Evolutionary conservation across 2,888 invertebrate genomes (phyloP).

Genomic region (Criorhina ranunculi): DNA sequence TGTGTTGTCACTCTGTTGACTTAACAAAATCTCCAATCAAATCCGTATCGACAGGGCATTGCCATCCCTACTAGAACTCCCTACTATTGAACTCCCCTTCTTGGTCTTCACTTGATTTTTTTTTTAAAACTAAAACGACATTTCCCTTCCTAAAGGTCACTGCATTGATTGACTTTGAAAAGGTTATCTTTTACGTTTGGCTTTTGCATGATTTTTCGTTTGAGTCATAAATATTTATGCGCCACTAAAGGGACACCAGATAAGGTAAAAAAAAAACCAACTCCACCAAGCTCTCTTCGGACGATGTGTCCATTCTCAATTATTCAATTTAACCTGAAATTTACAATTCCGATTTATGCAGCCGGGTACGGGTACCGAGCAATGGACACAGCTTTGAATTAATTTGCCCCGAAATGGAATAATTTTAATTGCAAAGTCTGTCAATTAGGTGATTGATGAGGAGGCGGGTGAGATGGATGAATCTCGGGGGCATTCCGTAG

Average conservation of each 20-base stretch:
- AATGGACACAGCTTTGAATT: constrained; percentile 67
- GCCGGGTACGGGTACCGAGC: constrained; percentile 43
- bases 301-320: constrained; percentile 70
- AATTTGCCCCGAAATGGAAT: constrained; percentile 74
- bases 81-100: too few species aligned
- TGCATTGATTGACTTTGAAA: constrained; percentile 75
- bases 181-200: constrained; percentile 54
- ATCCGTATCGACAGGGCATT: not conserved
- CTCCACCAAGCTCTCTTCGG: constrained; percentile 33
- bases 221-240: constrained; percentile 71
- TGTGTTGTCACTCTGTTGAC: too few species aligned
- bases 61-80: too few species aligned
- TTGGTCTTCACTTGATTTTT: not conserved
- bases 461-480: not conserved
- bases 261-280: constrained; percentile 72
- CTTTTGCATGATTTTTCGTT: constrained; percentile 1
- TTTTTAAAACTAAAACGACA: constrained; percentile 15
- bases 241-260: constrained; percentile 67
- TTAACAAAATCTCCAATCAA: too few species aligned
- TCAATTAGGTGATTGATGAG: constrained; percentile 57
- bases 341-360: constrained; percentile 75
- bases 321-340: constrained; percentile 73
- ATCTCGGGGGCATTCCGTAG: constrained; percentile 47
- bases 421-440: constrained; percentile 76
- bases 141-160: constrained; percentile 55